A percentile compares a stretch with the other conserved stretches of the same genome.
Evolutionary conservation across 2,888 invertebrate genomes (phyloP).

Genomic region (Boloria euphrosyne): DNA sequence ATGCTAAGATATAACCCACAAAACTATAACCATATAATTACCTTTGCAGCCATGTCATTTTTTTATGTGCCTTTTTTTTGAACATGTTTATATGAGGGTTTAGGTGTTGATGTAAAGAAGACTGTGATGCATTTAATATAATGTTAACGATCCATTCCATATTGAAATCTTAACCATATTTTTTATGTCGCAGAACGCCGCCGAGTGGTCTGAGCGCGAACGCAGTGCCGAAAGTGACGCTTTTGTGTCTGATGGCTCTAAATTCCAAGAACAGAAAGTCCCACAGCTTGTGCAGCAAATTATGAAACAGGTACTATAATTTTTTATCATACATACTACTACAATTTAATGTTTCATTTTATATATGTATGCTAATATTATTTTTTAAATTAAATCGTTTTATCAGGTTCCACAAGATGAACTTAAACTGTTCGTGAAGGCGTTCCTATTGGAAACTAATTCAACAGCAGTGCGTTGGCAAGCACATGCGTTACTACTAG

Average conservation of each 20-base stretch:
- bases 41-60: no score
- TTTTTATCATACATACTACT: neutral
- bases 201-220: slow-evolving; percentile 73
- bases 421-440: slow-evolving; percentile 90
- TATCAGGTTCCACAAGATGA: slow-evolving; percentile 82
- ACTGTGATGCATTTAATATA: no score
- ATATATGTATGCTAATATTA: neutral
- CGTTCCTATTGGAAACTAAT: slow-evolving; percentile 96
- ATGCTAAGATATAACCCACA: no score
- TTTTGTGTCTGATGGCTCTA: slow-evolving; percentile 71
- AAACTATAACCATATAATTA: no score
- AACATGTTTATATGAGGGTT: no score
- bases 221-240: slow-evolving; percentile 76
- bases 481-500: slow-evolving; percentile 92
- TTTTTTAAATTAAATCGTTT: slow-evolving; percentile 20
- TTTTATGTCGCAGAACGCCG: slow-evolving; percentile 44
- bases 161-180: neutral
- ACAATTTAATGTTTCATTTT: slow-evolving; percentile 2
- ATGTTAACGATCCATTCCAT: no score
- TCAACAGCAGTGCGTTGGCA: slow-evolving; percentile 97
- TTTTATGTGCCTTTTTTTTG: no score
- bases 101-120: no score
- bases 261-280: slow-evolving; percentile 75
- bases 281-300: slow-evolving; percentile 75
- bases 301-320: slow-evolving; percentile 62